Evolutionary conservation across 2,113 vertebrate species (phyloP), one percentile per base, ranked within the genome.

Genomic region (Eleginops maclovinus): DNA sequence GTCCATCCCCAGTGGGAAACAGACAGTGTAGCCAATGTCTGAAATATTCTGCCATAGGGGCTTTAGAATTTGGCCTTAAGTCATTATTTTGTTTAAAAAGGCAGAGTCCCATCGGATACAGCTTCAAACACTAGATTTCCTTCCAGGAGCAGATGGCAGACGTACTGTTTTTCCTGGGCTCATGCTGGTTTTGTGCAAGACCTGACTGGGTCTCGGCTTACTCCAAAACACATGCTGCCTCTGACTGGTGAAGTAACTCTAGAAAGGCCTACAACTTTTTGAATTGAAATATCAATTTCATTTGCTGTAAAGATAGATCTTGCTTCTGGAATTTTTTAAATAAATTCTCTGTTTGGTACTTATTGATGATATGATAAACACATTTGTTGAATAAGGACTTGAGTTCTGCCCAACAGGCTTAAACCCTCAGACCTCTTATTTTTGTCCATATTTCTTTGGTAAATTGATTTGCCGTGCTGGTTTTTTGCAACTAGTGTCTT

Each of bases 21-120:
- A 36, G 31, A 36, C 31, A 36, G 31, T 36, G 7, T 31, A 36
- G 31, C 8, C 31, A 36, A 36, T 36, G 12, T 61, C 12, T 41
- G 12, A 41, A 17, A 40, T 31, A 3, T 49, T 56, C 40, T 56
- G 9, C 2, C 24, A 56, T 16, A 28, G n/a, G 19, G 14, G 9
- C 55, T 36, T 21, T 44, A 24, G 15, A 22, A 12, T 24, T 56
- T 56, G 9, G 19, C n/a, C 31, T 17, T 16, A 3, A 26, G 53
- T 55, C 7, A 1, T 55, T 16, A 17, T 53, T 4, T 53, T 71
- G 43, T 78, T 85, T 70, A 72, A 69, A 47, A 55, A 54, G 60
- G 55, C 54, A 4, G 9, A 53, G 31, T 56, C 31, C 77, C 53
- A 50, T 13, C 43, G 40, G 59, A 76, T 47, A 21, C 17, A 6